Conservation (phyloP, 2,113 vertebrate genomes). For the Lasiurus borealis region DNA sequence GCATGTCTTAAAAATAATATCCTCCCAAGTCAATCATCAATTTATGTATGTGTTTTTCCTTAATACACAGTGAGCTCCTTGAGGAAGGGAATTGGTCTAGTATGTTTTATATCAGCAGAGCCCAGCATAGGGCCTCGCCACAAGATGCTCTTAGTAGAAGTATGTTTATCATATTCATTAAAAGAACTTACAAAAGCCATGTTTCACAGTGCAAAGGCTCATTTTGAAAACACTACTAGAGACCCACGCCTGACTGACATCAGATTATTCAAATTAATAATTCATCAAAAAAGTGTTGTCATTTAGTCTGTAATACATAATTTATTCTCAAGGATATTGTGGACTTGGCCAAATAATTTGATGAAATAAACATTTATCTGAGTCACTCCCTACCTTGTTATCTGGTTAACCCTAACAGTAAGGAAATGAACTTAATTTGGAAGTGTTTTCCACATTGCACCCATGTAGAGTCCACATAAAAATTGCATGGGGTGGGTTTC, state of each 20-base stretch:
- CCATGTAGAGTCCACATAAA: neutral
- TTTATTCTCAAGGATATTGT: neutral
- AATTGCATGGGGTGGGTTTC: neutral
- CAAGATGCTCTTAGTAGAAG: neutral
- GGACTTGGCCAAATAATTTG: neutral
- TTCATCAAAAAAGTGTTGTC: neutral
- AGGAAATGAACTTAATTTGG: neutral
- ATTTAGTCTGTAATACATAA: neutral
- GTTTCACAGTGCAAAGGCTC: neutral
- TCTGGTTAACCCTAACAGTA: neutral
- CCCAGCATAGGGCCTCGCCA: neutral
- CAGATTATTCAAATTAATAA: slow-evolving; percentile 38
- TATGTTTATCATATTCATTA: neutral
- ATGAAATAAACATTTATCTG: slow-evolving; percentile 1
- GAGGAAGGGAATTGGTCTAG: neutral
- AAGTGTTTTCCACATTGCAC: neutral
- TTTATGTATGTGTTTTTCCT: neutral
- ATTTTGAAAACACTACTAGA: neutral
- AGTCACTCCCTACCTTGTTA: neutral
- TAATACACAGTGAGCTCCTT: neutral
- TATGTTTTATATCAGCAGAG: neutral
- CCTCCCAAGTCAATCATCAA: neutral
- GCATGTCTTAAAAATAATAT: neutral
- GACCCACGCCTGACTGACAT: neutral
- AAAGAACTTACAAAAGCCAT: neutral